phyloP scores from a whole-genome alignment of 2,113 vertebrate genomes.

The Pogona vitticeps region DNA sequence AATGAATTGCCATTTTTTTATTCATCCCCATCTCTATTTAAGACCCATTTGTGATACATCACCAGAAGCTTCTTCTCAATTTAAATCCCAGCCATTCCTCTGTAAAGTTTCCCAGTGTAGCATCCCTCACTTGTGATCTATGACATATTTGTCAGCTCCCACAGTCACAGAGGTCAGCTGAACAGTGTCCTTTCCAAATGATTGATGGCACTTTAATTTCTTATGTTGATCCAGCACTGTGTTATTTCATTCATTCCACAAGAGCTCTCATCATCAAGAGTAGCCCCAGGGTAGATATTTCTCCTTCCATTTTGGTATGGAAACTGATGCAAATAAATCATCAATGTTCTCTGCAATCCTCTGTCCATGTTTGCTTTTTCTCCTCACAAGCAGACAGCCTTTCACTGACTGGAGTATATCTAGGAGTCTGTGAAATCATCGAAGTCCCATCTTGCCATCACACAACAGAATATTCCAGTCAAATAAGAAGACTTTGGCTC shows the following conservation, averaged over 20 bases:
- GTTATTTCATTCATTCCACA: slow-evolving; percentile 5
- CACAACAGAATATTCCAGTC: background rate
- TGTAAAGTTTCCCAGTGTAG: background rate
- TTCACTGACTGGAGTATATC: background rate
- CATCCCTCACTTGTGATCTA: background rate
- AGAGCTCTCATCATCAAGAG: slow-evolving; percentile 13
- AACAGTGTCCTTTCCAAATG: slow-evolving; percentile 8
- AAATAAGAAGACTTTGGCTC: background rate
- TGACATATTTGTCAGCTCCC: slow-evolving; percentile 9
- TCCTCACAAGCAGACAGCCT: background rate
- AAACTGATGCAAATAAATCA: slow-evolving; percentile 23
- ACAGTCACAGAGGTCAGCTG: background rate
- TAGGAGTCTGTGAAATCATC: background rate
- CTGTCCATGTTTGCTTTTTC: slow-evolving; percentile 8
- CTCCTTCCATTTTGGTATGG: background rate
- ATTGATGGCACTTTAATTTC: slow-evolving; percentile 31
- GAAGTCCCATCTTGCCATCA: background rate
- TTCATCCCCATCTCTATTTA: too few relatives aligned
- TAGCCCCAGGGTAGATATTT: slow-evolving; percentile 31
- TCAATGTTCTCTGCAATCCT: slow-evolving; percentile 2
- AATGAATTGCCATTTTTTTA: too few relatives aligned
- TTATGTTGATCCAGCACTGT: slow-evolving; percentile 13
- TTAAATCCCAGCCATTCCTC: background rate
- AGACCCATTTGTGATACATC: background rate
- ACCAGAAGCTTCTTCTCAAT: background rate